phyloP scores from a whole-genome alignment of 2,113 vertebrate genomes.

The Oreotrochilus melanogaster region DNA sequence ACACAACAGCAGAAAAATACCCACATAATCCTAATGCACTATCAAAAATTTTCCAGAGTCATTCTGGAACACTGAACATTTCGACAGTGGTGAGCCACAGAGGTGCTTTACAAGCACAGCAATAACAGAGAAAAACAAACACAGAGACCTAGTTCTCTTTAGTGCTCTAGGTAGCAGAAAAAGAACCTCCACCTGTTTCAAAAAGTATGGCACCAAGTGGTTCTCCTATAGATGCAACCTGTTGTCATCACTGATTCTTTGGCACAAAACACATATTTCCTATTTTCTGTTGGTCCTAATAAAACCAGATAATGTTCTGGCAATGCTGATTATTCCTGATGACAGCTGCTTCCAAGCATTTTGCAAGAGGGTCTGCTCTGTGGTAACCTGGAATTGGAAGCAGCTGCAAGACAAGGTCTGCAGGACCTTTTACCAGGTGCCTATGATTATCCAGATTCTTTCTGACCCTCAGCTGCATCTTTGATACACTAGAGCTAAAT shows the following conservation, averaged over 20 bases:
- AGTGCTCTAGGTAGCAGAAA: background rate
- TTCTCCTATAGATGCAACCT: background rate
- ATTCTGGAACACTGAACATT: background rate
- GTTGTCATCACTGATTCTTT: background rate
- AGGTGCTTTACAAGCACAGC: background rate
- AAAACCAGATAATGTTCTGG: background rate
- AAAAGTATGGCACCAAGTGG: background rate
- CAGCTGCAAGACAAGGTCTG: accelerated
- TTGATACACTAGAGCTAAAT: background rate
- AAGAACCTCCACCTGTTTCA: background rate
- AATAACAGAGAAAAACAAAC: background rate
- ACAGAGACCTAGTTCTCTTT: background rate
- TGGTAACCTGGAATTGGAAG: background rate
- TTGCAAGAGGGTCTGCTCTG: background rate
- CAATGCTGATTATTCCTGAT: background rate
- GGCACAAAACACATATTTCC: background rate
- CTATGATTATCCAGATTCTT: background rate
- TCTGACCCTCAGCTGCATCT: background rate
- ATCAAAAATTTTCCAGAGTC: background rate
- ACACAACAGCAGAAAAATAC: background rate
- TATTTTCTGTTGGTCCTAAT: background rate
- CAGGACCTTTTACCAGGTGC: background rate
- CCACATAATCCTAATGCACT: too few relatives aligned
- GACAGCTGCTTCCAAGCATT: background rate
- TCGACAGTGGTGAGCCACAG: background rate